Evolutionary conservation across 2,113 vertebrate genomes (phyloP).

Genomic region (Elgaria multicarinata): DNA sequence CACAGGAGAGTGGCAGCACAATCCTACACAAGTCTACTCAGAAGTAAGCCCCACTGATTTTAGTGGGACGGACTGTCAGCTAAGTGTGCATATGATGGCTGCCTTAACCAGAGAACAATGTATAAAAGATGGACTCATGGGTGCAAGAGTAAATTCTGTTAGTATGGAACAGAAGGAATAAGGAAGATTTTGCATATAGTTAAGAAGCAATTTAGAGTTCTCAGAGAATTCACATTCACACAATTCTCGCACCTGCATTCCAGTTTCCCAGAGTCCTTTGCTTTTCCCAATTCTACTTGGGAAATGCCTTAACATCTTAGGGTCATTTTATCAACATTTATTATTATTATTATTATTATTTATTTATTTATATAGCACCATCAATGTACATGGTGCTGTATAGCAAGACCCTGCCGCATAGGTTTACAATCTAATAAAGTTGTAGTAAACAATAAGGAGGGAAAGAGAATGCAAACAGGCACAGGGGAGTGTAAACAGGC

Average conservation of each 20-base stretch:
- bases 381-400: too few relatives aligned
- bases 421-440: too few relatives aligned
- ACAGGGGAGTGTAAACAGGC: too few relatives aligned
- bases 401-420: too few relatives aligned
- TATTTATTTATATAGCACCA: too few relatives aligned
- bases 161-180: background rate
- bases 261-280: background rate
- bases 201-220: background rate
- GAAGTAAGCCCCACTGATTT: background rate
- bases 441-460: too few relatives aligned
- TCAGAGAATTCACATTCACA: background rate
- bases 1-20: background rate
- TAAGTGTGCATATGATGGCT: too few relatives aligned
- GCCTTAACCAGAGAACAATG: background rate
- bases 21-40: background rate
- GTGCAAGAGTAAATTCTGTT: too few relatives aligned
- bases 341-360: too few relatives aligned
- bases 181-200: background rate
- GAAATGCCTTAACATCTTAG: background rate
- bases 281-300: background rate
- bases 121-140: background rate
- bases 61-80: background rate
- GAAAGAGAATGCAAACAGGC: too few relatives aligned
- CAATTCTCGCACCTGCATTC: background rate
- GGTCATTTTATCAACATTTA: background rate